Conservation (phyloP, 1,140 invertebrate genomes). For the Chironomus tepperi region DNA sequence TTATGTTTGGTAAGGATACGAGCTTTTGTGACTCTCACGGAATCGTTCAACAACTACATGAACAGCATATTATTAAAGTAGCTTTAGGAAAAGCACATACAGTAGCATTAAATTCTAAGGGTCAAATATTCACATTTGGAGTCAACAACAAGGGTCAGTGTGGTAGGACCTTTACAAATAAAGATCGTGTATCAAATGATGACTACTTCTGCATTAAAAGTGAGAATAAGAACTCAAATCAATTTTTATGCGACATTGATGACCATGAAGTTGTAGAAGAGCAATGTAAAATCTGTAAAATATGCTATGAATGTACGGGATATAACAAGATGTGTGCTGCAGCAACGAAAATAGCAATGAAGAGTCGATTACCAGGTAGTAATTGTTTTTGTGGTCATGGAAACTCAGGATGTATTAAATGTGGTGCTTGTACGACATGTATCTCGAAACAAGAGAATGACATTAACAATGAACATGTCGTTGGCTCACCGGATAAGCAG, state of each 20-base stretch:
- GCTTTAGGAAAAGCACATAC: constrained; percentile 93
- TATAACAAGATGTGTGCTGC: constrained; percentile 80
- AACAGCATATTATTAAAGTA: constrained; percentile 71
- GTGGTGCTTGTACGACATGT: constrained; percentile 84
- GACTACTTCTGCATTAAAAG: neutral
- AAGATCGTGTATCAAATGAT: constrained; percentile 30
- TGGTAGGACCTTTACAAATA: constrained; percentile 74
- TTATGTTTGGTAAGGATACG: constrained; percentile 94
- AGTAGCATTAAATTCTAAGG: constrained; percentile 77
- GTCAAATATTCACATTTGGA: constrained; percentile 90
- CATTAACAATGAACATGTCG: constrained; percentile 26
- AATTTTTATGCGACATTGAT: constrained; percentile 36
- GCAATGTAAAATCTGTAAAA: constrained; percentile 58
- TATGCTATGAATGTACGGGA: constrained; percentile 90
- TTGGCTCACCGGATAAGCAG: neutral
- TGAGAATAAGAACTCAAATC: neutral
- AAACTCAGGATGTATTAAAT: constrained; percentile 85
- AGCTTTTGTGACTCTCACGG: constrained; percentile 71
- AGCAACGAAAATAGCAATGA: constrained; percentile 48
- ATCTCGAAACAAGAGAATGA: constrained; percentile 37
- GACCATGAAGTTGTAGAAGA: constrained; percentile 38
- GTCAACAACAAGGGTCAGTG: constrained; percentile 98
- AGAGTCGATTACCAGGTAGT: constrained; percentile 78
- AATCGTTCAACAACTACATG: constrained; percentile 61
- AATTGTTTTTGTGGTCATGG: constrained; percentile 93